Conservation (phyloP, 2,113 vertebrate genomes). For the Perca fluviatilis region DNA sequence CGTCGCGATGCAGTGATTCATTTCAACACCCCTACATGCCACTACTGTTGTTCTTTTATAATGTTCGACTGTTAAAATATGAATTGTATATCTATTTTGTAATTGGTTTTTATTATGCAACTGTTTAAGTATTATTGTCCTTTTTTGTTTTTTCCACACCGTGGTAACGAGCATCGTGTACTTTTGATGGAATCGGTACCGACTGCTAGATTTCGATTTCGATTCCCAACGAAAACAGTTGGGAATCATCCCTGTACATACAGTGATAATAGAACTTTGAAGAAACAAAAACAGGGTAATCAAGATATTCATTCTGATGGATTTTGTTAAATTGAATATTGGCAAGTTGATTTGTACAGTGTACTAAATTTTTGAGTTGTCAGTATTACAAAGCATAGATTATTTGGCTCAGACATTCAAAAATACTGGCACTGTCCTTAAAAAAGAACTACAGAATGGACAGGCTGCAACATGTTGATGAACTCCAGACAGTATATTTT, state of each 20-base stretch:
- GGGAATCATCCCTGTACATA: neutral
- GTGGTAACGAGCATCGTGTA: too few species aligned
- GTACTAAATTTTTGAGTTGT: neutral
- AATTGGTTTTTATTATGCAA: too few species aligned
- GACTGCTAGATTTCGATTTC: too few species aligned
- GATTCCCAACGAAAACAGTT: neutral
- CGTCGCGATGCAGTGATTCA: too few species aligned
- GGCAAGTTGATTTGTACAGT: neutral
- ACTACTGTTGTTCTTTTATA: too few species aligned
- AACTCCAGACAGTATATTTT: neutral
- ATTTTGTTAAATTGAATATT: neutral
- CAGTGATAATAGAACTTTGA: neutral
- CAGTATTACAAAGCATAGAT: neutral
- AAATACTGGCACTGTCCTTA: slow-evolving; percentile 21
- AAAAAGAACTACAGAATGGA: neutral
- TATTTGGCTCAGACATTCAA: slow-evolving; percentile 2
- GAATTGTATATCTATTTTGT: too few species aligned
- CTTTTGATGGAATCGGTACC: too few species aligned
- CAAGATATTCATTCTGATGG: neutral
- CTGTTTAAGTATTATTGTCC: too few species aligned
- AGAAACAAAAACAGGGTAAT: neutral
- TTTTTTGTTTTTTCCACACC: too few species aligned
- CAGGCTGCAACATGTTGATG: neutral
- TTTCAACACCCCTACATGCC: too few species aligned
- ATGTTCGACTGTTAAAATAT: too few species aligned